Base-by-base conservation (phyloP, 2,888 invertebrate species). In the Drosophila lacicola region DNA sequence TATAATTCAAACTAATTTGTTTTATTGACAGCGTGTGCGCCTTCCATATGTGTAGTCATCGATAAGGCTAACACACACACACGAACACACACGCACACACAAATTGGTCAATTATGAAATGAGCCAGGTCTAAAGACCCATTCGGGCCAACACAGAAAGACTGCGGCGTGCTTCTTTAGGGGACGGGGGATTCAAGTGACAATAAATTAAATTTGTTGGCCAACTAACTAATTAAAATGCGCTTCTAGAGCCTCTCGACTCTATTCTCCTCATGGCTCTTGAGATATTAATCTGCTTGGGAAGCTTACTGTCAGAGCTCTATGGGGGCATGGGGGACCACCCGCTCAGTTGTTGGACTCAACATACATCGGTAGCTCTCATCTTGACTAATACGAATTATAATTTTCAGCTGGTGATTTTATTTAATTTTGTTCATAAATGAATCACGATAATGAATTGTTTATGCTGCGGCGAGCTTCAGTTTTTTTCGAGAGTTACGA, bases 1-100 rank as follows among this genome's bases (percentile, higher is more conserved):
- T 77, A 90, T 89, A 84, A 90, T 89, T 89, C 88, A 89, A 85
- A 82, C 89, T 89, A 89, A 89, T 89, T 89, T 90, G 90, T 90
- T 86, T 82, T 81, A 89, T 82, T 88, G 88, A 88, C 89, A 90
- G 89, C 90, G 78, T 89, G 89, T 80, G 77, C 80, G 80, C 80
- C 70, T 80, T 53, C 45, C 50, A 57, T 42, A 58, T 54, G 46
- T 36, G 39, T 14, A 69, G 69, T 55, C 56, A 73, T 62, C 69
- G 74, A 76, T 74, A 74, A 49, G 56, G 56, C 62, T 42, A 55
- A 62, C 46, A 50, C 60, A 71, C 42, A 58, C 63, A 47, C 69
- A 60, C 46, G 69, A 70, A 70, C 70, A 50, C 42, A 47, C 34
- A 51, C 51, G 51, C 72, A 66, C 54, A 62, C 73, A 68, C 82